phyloP scores from a whole-genome alignment of 1,140 invertebrate genomes.

The Probaryconus sp. region DNA sequence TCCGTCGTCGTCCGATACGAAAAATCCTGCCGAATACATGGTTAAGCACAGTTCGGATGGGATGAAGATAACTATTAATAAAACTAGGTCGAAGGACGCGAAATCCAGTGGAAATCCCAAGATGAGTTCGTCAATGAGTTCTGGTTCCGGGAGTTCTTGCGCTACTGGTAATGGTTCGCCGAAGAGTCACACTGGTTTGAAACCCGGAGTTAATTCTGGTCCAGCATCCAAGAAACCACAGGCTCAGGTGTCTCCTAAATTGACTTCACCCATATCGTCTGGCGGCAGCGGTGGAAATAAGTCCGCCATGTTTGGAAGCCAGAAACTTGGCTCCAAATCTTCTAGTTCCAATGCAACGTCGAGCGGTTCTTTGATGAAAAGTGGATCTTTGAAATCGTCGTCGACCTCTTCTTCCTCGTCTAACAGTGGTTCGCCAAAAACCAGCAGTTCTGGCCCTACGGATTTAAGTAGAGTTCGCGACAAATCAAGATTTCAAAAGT shows the following conservation, averaged over 20 bases:
- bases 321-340: conserved; percentile 77
- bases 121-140: conserved; percentile 65
- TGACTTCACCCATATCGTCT: conserved; percentile 57
- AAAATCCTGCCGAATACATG: conserved; percentile 89
- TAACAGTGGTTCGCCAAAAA: conserved; percentile 74
- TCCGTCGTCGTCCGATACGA: conserved; percentile 80
- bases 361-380: conserved; percentile 60
- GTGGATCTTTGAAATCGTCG: conserved; percentile 72
- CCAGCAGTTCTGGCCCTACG: conserved; percentile 72
- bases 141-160: conserved; percentile 41
- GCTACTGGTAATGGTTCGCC: conserved; percentile 81
- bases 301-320: conserved; percentile 67
- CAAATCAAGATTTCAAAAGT: conserved; percentile 78
- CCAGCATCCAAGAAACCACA: conserved; percentile 88
- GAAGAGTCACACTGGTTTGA: conserved; percentile 89
- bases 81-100: conserved; percentile 85
- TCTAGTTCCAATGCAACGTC: conserved; percentile 62
- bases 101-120: conserved; percentile 75
- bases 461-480: conserved; percentile 81
- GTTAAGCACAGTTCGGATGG: conserved; percentile 90
- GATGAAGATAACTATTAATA: conserved; percentile 93
- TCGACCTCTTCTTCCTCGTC: conserved; percentile 59
- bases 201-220: conserved; percentile 89
- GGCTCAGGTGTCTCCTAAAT: conserved; percentile 75
- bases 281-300: conserved; percentile 62